phyloP scores from a whole-genome alignment of 1,140 invertebrate species.

The Drosophila subobscura region DNA sequence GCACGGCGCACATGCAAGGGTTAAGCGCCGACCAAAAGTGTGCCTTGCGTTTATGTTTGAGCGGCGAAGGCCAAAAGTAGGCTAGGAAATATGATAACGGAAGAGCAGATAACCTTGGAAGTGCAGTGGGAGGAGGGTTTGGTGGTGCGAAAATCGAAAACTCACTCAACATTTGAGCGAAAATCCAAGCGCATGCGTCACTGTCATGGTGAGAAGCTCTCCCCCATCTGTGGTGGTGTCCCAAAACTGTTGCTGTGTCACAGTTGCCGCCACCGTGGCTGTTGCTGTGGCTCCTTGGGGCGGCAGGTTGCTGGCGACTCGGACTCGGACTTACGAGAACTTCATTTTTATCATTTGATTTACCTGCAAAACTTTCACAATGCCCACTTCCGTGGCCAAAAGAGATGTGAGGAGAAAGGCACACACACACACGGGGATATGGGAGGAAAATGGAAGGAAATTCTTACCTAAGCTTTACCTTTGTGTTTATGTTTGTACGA shows the following conservation, averaged over 20 bases:
- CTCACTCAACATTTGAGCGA: conserved; percentile 48
- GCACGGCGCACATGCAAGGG: conserved; percentile 2
- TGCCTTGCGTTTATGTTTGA: conserved; percentile 10
- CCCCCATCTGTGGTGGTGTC: conserved; percentile 20
- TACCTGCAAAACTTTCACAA: conserved; percentile 74
- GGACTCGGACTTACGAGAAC: conserved; percentile 43
- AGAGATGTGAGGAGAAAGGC: background rate
- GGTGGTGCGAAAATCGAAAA: conserved; percentile 18
- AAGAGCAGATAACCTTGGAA: conserved; percentile 24
- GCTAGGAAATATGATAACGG: conserved; percentile 15
- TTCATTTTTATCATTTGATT: conserved; percentile 79
- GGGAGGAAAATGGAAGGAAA: conserved; percentile 23
- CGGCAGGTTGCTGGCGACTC: conserved; percentile 4
- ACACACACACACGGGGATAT: no score
- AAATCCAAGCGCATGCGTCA: conserved; percentile 28
- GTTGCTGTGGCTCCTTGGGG: conserved; percentile 1
- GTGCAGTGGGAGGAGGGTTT: conserved; percentile 19
- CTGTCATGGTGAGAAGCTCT: conserved; percentile 61
- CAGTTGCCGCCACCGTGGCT: conserved; percentile 12
- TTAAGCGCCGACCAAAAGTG: conserved; percentile 46
- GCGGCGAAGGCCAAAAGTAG: conserved; percentile 40
- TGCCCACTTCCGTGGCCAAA: conserved; percentile 68
- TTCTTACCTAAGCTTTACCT: conserved; percentile 24
- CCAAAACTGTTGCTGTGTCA: conserved; percentile 67
- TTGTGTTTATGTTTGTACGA: conserved; percentile 34